A percentile compares a stretch with the other conserved stretches of the same genome.
These are phyloP conservation scores for Ceratothoa steindachneri DNA, from an alignment of 2,888 invertebrate genomes.

Conservation along the genomic window DNA sequence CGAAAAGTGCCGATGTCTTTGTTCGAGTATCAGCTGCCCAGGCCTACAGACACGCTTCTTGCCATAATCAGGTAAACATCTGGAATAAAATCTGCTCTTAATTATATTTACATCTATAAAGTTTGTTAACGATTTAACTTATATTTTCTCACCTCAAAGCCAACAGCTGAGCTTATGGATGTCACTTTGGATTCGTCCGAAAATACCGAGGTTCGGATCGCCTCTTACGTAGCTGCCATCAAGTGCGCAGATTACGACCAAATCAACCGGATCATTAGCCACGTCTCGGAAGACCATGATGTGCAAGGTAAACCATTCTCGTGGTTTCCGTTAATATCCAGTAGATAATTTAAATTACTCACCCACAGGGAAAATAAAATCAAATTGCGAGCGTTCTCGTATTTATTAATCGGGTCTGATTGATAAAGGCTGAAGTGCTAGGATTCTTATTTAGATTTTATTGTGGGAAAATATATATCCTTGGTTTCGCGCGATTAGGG, in stretches of 20 bases:
- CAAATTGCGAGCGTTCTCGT: too few relatives aligned
- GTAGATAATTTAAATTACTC: neutral
- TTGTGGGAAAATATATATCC: too few relatives aligned
- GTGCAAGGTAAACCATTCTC: neutral
- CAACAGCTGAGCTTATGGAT: neutral
- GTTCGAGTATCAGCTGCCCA: constrained; percentile 29
- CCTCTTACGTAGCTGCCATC: constrained; percentile 13
- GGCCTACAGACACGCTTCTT: constrained; percentile 24
- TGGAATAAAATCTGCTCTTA: neutral
- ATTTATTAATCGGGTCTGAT: too few relatives aligned
- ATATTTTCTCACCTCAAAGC: neutral
- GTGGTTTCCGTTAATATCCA: neutral
- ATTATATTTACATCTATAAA: neutral
- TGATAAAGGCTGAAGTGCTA: too few relatives aligned
- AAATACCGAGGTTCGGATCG: constrained; percentile 7
- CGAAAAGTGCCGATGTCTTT: neutral
- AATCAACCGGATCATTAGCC: neutral
- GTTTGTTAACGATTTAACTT: neutral
- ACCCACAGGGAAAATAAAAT: too few relatives aligned
- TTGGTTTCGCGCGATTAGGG: too few relatives aligned
- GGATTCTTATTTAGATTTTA: too few relatives aligned
- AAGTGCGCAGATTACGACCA: neutral
- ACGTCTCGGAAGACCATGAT: neutral
- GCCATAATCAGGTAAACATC: constrained; percentile 24
- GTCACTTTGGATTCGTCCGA: neutral